phyloP scores from a whole-genome alignment of 2,797 vertebrate genomes.

The Tenualosa thibaudeaui region DNA sequence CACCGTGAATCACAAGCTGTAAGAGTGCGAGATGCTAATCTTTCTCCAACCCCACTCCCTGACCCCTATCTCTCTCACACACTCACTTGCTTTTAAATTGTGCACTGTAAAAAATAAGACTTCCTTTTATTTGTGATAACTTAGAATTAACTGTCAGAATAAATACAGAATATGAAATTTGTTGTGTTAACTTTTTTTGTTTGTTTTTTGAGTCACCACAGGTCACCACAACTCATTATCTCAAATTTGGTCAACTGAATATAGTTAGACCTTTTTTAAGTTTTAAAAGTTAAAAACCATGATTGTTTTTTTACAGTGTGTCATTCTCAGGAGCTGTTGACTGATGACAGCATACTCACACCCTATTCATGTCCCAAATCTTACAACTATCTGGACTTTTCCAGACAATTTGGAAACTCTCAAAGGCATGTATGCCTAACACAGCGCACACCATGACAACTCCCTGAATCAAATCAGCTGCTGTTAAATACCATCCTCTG shows the following conservation, averaged over 20 bases:
- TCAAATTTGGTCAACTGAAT: no score
- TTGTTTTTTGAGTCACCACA: no score
- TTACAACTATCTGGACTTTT: not conserved
- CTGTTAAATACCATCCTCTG: not conserved
- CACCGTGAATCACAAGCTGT: not conserved
- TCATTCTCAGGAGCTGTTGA: not conserved
- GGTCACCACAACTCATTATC: no score
- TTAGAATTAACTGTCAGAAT: no score
- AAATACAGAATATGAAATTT: no score
- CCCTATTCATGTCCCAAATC: not conserved
- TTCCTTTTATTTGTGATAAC: no score
- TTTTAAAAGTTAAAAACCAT: no score
- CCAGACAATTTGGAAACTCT: not conserved
- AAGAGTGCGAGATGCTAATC: not conserved
- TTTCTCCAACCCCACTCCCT: not conserved
- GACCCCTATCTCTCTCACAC: not conserved
- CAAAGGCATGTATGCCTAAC: not conserved
- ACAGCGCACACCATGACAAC: not conserved
- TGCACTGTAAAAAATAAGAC: no score
- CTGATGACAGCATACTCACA: not conserved
- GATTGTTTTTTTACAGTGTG: no score
- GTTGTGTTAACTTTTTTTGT: no score
- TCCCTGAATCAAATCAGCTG: not conserved
- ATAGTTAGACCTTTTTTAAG: no score
- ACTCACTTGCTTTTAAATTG: no score